Evolutionary conservation across 1,140 invertebrate genomes (phyloP), one percentile per base, ranked within the genome.

Genomic region (Bombus picipes): DNA sequence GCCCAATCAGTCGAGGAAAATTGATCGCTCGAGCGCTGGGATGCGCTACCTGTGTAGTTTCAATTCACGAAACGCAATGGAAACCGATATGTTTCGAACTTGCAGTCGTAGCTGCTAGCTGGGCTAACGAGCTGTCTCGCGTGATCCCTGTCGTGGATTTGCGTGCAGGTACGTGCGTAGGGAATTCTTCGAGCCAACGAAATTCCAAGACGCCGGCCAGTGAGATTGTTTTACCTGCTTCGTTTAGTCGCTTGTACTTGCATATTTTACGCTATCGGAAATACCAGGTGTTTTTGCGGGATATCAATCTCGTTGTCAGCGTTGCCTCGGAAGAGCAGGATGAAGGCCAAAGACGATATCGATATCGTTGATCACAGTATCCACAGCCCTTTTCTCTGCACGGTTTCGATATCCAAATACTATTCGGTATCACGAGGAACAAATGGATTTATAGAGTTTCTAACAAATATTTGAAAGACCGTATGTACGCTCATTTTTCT

Each of bases 1-100:
- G 80, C n/a, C 53, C 80, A 65, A 74, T 81, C 70, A 47, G 62
- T 41, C 80, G 53, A 47, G 70, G 28, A 34, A 81, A 73, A 81
- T 41, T 62, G 80, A 81, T 62, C 79, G 79, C 10, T 78, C 4
- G 75, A 28, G 10, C 76, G 28, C 9, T 8, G 37, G 75, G 37
- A 39, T 32, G 32, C 32, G 1, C 18, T 25, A 43, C 2, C 8
- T 28, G 37, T 57, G n/a, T 53, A 57, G 34, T 72, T 73, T 72
- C 34, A 59, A 81, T 32, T 47, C 47, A 39, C 47, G 41, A 47
- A 37, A 53, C 32, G 43, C 65, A 53, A 81, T 43, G n/a, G 39
- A 73, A 72, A 78, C 28, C 39, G 39, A 66, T 65, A 78, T 37
- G 37, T 43, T 62, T 43, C 59, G 15, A 65, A 18, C 41, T 6